Percentiles rank a stretch among this genome's conserved stretches.
phyloP scores from a whole-genome alignment of 2,113 vertebrate genomes.

The Takifugu flavidus region DNA sequence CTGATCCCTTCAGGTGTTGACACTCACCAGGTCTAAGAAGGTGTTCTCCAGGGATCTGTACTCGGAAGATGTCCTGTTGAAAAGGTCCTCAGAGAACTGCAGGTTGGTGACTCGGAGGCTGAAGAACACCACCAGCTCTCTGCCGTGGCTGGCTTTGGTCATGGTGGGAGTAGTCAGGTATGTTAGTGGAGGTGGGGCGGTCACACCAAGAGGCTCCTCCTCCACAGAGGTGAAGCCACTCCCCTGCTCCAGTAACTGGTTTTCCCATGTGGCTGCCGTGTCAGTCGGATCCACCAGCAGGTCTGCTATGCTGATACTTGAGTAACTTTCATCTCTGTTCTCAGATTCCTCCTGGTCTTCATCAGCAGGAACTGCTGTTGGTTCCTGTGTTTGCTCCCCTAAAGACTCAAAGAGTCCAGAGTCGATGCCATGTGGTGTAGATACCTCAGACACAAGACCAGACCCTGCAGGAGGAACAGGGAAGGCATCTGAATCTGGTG shows the following conservation, averaged over 20 bases:
- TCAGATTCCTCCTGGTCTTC: slow-evolving; percentile 6
- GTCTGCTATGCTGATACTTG: slow-evolving; percentile 1
- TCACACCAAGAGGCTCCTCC: slow-evolving; percentile 34
- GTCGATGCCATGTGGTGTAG: slow-evolving; percentile 24
- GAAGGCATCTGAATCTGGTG: slow-evolving; percentile 20
- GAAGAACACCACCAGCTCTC: slow-evolving; percentile 91
- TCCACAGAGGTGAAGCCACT: slow-evolving; percentile 47
- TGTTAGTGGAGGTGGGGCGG: slow-evolving; percentile 62
- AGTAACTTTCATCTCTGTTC: background rate
- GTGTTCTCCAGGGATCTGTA: slow-evolving; percentile 83
- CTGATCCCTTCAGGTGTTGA: background rate
- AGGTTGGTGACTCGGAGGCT: slow-evolving; percentile 88
- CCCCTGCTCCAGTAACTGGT: slow-evolving; percentile 47
- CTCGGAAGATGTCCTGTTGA: slow-evolving; percentile 86
- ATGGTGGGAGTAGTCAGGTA: slow-evolving; percentile 81
- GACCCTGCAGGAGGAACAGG: slow-evolving; percentile 16
- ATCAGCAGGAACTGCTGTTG: no score
- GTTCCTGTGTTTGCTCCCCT: slow-evolving; percentile 12
- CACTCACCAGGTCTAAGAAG: slow-evolving; percentile 86
- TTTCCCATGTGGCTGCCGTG: slow-evolving; percentile 18
- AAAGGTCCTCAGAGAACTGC: slow-evolving; percentile 86
- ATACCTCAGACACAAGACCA: background rate
- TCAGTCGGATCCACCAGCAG: slow-evolving; percentile 44
- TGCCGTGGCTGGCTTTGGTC: slow-evolving; percentile 73
- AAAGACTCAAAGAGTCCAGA: slow-evolving; percentile 48